Evolutionary conservation across 2,113 vertebrate genomes (phyloP).

Genomic region (Rallus limicola): DNA sequence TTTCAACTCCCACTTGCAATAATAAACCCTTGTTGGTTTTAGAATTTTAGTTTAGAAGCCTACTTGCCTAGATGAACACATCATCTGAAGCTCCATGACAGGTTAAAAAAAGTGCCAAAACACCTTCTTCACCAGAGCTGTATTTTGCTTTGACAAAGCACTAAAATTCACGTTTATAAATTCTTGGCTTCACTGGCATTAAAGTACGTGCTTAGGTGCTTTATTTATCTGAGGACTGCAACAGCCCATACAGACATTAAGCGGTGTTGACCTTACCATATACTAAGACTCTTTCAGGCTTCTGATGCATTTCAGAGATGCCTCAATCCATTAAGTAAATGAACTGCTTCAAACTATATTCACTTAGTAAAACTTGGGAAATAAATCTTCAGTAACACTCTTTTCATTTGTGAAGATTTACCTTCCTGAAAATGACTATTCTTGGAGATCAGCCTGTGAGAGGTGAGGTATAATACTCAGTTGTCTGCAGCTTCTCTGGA

Average conservation of each 20-base stretch:
- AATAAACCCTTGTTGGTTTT: background rate
- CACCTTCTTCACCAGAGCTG: background rate
- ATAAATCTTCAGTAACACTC: background rate
- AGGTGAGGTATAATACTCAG: background rate
- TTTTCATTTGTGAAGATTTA: background rate
- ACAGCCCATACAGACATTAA: background rate
- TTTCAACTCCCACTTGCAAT: background rate
- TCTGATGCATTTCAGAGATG: background rate
- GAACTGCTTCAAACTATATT: background rate
- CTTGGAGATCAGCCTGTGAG: background rate
- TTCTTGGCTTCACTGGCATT: background rate
- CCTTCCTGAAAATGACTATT: background rate
- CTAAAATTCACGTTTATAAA: background rate
- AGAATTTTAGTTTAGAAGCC: background rate
- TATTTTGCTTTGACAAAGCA: background rate
- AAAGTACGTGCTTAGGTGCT: background rate
- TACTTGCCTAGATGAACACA: background rate
- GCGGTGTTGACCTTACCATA: background rate
- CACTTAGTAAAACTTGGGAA: background rate
- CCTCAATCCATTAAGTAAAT: background rate
- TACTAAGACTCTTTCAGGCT: background rate
- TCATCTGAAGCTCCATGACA: background rate
- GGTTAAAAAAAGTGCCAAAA: background rate
- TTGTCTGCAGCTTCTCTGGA: background rate
- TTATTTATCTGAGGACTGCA: background rate